Conservation (phyloP, 2,888 invertebrate genomes). For the Rhorus exstirpatorius region DNA sequence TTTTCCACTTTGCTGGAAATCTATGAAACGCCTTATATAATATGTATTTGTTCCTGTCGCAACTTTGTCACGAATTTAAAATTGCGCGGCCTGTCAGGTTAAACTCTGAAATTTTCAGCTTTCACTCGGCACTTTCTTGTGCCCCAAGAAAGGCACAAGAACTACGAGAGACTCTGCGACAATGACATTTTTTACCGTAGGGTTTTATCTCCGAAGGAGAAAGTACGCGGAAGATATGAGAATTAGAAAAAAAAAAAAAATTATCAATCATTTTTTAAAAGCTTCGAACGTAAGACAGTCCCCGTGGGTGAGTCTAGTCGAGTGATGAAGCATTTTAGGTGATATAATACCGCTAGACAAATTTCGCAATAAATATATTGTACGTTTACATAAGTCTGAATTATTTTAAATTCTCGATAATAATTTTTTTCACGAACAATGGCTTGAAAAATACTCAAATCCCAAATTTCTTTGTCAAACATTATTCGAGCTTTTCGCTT, state of each 20-base stretch:
- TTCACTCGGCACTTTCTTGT: constrained; percentile 75
- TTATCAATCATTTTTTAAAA: neutral
- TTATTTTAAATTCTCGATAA: too few species aligned
- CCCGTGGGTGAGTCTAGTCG: too few species aligned
- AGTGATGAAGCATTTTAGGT: neutral
- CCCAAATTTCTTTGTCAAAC: too few species aligned
- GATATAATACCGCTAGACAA: neutral
- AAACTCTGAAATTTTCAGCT: constrained; percentile 76
- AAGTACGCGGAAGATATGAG: constrained; percentile 34
- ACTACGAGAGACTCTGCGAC: constrained; percentile 66
- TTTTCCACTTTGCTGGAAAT: too few species aligned
- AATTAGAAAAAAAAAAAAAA: neutral
- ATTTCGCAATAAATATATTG: neutral
- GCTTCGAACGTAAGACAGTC: too few species aligned
- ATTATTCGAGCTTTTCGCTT: too few species aligned
- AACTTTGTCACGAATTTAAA: constrained; percentile 63
- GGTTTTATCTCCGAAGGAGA: constrained; percentile 38
- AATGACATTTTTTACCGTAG: constrained; percentile 70
- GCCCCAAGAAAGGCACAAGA: constrained; percentile 53
- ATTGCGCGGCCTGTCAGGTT: constrained; percentile 18
- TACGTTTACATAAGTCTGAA: neutral
- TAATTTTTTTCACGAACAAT: too few species aligned
- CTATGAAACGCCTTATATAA: too few species aligned
- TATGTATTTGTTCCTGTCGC: constrained; percentile 31
- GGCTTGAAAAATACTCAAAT: too few species aligned